These are phyloP conservation scores for Henricia sp. DNA, from an alignment of 53 echinoderm and acorn worm genomes.

Conservation along the genomic window DNA sequence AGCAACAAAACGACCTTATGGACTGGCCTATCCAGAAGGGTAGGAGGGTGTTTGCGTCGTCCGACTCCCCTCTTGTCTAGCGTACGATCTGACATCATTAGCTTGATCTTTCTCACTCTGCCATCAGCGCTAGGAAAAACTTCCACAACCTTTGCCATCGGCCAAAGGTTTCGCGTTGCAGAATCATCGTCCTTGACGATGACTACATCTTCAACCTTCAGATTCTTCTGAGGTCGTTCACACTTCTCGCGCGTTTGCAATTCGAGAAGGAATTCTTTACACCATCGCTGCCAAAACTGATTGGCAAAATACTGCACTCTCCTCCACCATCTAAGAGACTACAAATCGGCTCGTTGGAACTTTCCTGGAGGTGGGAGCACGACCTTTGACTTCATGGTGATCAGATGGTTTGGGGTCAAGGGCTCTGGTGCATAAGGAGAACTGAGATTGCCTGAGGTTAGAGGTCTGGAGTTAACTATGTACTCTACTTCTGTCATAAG, in stretches of 20 bases:
- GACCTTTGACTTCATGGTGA: constrained; percentile 54
- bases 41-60: neutral
- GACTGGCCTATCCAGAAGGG: neutral
- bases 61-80: neutral
- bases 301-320: constrained; percentile 12
- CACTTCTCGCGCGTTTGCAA: constrained; percentile 26
- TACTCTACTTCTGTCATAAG: constrained; percentile 57
- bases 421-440: constrained; percentile 11
- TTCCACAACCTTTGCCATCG: constrained; percentile 31
- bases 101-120: constrained; percentile 40
- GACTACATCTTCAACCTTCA: constrained; percentile 20
- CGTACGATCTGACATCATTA: neutral
- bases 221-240: neutral
- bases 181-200: constrained; percentile 35
- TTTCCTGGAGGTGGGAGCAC: constrained; percentile 55
- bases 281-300: constrained; percentile 39
- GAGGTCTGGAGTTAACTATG: constrained; percentile 55
- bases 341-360: constrained; percentile 34
- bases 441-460: constrained; percentile 2
- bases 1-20: neutral
- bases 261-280: constrained; percentile 20
- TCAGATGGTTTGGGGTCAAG: constrained; percentile 59
- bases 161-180: constrained; percentile 29
- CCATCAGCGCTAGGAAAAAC: constrained; percentile 33
- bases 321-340: constrained; percentile 24